Evolutionary conservation across 2,113 vertebrate species (phyloP).

Genomic region (Eira barbara): DNA sequence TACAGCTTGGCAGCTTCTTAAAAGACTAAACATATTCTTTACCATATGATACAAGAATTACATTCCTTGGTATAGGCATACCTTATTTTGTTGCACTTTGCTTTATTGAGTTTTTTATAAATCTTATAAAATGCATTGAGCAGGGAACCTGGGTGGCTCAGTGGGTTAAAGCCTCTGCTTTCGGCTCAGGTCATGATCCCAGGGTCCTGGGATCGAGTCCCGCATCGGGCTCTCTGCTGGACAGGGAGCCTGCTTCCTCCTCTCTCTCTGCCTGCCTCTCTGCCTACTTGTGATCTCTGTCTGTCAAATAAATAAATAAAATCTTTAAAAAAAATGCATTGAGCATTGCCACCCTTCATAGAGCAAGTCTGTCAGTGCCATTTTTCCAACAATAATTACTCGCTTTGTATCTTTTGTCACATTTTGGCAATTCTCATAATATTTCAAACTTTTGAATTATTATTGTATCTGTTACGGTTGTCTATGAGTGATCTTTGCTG

Average conservation of each 20-base stretch:
- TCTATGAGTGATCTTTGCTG: background rate
- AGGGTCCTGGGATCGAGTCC: no score
- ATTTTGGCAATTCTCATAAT: background rate
- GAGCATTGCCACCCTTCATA: background rate
- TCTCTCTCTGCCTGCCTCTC: no score
- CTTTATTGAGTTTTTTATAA: background rate
- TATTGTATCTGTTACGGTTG: background rate
- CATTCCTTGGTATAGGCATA: background rate
- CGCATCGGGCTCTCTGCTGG: no score
- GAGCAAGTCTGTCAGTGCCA: background rate
- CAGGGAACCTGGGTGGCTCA: no score
- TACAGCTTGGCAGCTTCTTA: background rate
- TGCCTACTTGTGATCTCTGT: no score
- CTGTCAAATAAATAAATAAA: no score
- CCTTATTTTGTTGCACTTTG: background rate
- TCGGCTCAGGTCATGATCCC: no score
- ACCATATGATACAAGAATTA: background rate
- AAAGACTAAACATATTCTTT: background rate
- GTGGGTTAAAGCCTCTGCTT: no score
- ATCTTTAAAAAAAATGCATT: background rate
- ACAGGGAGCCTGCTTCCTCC: no score
- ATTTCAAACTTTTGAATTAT: background rate
- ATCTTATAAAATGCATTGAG: background rate
- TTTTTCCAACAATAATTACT: background rate
- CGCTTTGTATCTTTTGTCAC: background rate